Conservation (phyloP, 2,797 vertebrate genomes). For the Ciconia nigra region DNA sequence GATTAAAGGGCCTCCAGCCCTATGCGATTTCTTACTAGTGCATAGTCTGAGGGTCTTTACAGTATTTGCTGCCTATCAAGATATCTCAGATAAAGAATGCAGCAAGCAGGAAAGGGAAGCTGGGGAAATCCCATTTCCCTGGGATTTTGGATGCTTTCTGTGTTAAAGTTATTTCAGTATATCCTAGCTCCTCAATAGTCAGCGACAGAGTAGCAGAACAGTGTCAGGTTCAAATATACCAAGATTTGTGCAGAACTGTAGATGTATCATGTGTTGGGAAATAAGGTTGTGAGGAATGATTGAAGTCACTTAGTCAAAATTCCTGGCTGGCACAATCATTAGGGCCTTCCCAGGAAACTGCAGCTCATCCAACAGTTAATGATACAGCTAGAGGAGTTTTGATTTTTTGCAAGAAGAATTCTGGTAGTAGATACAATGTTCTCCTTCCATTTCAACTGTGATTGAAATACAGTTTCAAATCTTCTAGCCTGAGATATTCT, state of each 20-base stretch:
- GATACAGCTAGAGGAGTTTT: neutral
- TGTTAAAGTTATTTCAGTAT: neutral
- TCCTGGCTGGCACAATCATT: neutral
- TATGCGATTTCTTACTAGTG: neutral
- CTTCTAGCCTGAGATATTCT: neutral
- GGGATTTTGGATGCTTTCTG: neutral
- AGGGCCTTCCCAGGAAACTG: neutral
- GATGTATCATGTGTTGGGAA: neutral
- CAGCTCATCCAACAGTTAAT: neutral
- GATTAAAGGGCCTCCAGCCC: neutral
- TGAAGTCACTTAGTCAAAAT: neutral
- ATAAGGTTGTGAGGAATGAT: neutral
- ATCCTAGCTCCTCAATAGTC: neutral
- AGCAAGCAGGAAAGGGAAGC: neutral
- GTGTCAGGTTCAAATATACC: neutral
- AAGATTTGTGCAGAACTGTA: neutral
- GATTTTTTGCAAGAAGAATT: neutral
- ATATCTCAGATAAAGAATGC: neutral
- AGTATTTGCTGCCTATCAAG: neutral
- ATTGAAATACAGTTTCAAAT: neutral
- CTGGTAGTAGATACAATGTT: neutral
- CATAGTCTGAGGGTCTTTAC: neutral
- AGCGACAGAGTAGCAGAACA: neutral
- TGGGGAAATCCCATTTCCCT: accelerated
- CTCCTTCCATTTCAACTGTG: neutral